Evolutionary conservation across 2,888 invertebrate species (phyloP).

Genomic region (Oegoconia quadripuncta): DNA sequence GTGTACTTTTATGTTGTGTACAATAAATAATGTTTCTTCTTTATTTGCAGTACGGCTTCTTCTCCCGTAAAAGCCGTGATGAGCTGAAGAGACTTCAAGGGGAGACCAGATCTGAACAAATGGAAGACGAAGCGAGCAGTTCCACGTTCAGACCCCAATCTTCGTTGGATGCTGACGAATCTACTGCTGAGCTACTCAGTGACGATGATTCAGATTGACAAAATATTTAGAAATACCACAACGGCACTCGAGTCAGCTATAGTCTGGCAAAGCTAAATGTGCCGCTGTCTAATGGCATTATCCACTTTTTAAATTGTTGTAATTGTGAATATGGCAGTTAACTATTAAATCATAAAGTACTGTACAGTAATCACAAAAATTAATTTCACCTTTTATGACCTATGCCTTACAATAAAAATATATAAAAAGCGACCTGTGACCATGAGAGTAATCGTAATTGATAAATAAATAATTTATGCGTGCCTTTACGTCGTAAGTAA

Average conservation of each 20-base stretch:
- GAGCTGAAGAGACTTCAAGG: slow-evolving; percentile 45
- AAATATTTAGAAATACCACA: not conserved
- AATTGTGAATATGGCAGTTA: not conserved
- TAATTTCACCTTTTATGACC: no score
- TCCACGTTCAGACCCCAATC: slow-evolving; percentile 14
- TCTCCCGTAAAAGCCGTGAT: slow-evolving; percentile 44
- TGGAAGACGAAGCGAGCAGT: slow-evolving; percentile 16
- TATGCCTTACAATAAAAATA: no score
- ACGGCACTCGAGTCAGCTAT: no score
- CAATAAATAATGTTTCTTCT: not conserved
- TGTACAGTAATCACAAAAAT: not conserved
- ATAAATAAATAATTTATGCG: no score
- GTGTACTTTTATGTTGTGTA: slow-evolving; percentile 1
- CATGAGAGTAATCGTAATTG: no score
- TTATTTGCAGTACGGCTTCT: slow-evolving; percentile 52
- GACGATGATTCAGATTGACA: slow-evolving; percentile 12
- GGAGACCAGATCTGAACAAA: slow-evolving; percentile 12
- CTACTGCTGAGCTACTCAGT: slow-evolving; percentile 15
- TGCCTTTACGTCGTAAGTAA: no score
- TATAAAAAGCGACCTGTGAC: no score
- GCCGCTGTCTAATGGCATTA: no score
- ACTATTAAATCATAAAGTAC: no score
- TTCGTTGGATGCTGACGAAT: slow-evolving; percentile 13
- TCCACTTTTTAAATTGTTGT: no score
- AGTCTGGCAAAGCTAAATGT: no score